Evolutionary conservation across 2,113 vertebrate species (phyloP), one percentile per base, ranked within the genome.

Genomic region (Cynoglossus semilaevis): DNA sequence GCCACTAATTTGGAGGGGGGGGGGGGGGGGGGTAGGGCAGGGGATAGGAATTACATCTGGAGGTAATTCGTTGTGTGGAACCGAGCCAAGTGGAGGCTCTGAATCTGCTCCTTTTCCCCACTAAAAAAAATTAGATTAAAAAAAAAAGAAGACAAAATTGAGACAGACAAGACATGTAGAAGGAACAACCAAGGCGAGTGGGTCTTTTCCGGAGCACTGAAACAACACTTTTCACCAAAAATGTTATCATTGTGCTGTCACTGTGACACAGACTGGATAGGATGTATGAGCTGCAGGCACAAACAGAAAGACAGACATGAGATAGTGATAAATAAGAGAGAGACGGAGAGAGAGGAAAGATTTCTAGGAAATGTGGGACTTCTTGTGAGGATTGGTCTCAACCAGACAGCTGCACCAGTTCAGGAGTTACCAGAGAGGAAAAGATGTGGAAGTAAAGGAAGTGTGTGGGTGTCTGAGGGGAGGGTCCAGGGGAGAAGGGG

Each of bases 41-140:
- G 81, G 72, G 67, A 57, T 44, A 80, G 85, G 87, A 89, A 88
- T 86, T 88, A 87, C 89, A 92, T 90, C 89, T 90, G 90, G 91
- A 89, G 86, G 84, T 88, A 88, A 91, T 91, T 89, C 84, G 76
- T 77, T 67, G 65, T 58, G 74, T 88, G 90, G 87, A 91, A 81
- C 72, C 48, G 52, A 85, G 88, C 85, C 88, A 81, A 84, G 79
- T 74, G 76, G 79, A 80, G 79, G 77, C 73, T 77, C 70, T 18
- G 55, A 80, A 70, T 63, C 22, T 64, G 58, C 68, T 60, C 35
- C 18, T 4, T 8, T 16, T 22, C 37, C 35, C 35, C 8, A 11
- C 5, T 8, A 1, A 29, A 48, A 15, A 36, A 35, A 15, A 51
- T 3, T 10, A 38, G 37, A 15, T 17, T 12, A 8, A 36, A 57